Base-by-base conservation (phyloP, 1,140 invertebrate genomes). In the Penaeus chinensis region DNA sequence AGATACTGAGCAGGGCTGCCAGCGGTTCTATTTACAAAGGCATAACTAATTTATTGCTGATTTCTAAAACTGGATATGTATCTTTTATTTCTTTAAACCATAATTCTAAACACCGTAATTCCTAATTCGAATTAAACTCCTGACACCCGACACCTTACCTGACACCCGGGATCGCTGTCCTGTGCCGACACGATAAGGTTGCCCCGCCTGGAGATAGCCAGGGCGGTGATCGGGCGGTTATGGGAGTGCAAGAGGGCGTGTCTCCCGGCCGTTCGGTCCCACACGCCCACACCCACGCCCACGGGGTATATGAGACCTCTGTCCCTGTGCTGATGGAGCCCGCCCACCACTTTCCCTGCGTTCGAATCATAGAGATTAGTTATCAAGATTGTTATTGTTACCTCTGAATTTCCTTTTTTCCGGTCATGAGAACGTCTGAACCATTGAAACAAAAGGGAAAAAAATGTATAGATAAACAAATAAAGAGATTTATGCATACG, bases 201-300 rank as follows among this genome's bases (percentile, higher is more conserved):
- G 16, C 85, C 85, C 20, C 71, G 78, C 61, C 81, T 82, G 24
- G 85, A 87, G 19, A 78, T 62, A 8, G 80, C 71, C 22, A 87
- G 54, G 71, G 85, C 85, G 11, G 74, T 77, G 27, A 87, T 62
- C 7, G 85, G 85, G 60, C 85, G 79, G 65, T 60, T 87, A 61
- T 87, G 85, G 61, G 69, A 80, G 80, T 87, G 80, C 19, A 87
- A 61, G 66, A 87, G 60, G 61, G 85, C 80, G 60, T 87, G 85
- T 27, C 62, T 66, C 2, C 80, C 69, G 22, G 60, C 80, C 24
- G 13, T 60, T 16, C 85, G 66, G 85, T 87, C 85, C 85, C 85
- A 87, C 71, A 87, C 81, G 37, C 85, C 85, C 61, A 87, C 85
- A 13, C 85, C 85, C 32, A 87, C 85, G 27, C 85, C 85, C 60